A percentile compares a stretch with the other conserved stretches of the same genome.
phyloP scores from a whole-genome alignment of 2,113 vertebrate species.

The Neomonachus schauinslandi region DNA sequence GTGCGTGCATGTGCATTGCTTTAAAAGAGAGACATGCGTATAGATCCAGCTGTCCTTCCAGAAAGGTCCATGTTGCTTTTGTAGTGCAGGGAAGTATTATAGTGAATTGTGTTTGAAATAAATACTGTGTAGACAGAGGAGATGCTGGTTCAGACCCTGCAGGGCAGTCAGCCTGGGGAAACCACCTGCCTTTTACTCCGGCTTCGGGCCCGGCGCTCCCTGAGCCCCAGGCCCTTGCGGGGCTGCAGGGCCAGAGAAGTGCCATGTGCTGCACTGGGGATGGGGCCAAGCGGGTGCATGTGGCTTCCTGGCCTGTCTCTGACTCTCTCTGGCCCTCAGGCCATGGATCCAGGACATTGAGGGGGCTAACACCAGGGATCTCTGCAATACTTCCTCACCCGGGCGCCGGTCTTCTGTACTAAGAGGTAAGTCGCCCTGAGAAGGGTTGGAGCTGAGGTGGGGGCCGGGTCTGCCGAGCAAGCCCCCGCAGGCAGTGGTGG shows the following conservation, averaged over 20 bases:
- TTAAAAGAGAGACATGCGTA: not conserved
- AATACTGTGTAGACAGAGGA: not conserved
- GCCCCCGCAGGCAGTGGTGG: not conserved
- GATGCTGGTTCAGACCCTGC: not conserved
- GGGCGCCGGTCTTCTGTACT: conserved; percentile 68
- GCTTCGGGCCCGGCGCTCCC: not conserved
- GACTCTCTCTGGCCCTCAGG: conserved; percentile 43
- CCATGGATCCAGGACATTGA: conserved; percentile 93
- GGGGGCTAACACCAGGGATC: conserved; percentile 84
- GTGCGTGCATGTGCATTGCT: not conserved
- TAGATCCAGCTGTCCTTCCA: not conserved
- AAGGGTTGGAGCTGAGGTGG: not conserved
- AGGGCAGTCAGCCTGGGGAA: not conserved
- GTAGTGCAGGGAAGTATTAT: not conserved
- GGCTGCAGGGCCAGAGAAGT: not conserved
- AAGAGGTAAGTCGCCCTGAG: conserved; percentile 75
- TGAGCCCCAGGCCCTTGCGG: not conserved
- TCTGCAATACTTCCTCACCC: conserved; percentile 82
- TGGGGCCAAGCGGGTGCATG: accelerated
- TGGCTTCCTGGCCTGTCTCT: not conserved
- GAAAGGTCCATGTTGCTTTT: not conserved
- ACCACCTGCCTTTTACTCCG: too few species aligned
- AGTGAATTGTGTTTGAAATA: not conserved
- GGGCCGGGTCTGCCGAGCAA: not conserved
- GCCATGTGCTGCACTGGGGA: not conserved